Evolutionary conservation across 2,113 vertebrate species (phyloP).

Genomic region (Megalops atlanticus): DNA sequence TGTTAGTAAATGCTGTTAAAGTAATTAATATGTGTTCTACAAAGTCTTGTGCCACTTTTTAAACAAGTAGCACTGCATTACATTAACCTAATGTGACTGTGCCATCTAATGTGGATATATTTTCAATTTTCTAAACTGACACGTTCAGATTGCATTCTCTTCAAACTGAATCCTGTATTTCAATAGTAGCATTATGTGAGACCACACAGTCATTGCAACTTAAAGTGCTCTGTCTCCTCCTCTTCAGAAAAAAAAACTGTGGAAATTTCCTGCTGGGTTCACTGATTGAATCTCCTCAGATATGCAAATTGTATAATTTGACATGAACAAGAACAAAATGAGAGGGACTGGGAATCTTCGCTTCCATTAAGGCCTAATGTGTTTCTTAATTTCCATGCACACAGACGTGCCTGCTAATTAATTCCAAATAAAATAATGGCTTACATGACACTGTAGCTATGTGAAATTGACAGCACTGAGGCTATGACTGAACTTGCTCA

Average conservation of each 20-base stretch:
- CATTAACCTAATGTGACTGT: not conserved
- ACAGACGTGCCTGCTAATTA: not conserved
- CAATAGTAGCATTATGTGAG: not conserved
- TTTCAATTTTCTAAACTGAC: not conserved
- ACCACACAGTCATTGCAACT: not conserved
- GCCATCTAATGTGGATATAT: not conserved
- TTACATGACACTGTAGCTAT: not conserved
- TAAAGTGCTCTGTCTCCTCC: not conserved
- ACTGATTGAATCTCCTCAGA: conserved; percentile 13
- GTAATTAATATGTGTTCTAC: too few relatives aligned
- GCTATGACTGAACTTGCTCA: not conserved
- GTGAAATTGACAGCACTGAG: not conserved
- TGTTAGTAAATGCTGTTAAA: too few relatives aligned
- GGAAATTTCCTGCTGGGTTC: conserved; percentile 3
- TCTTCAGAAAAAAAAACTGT: not conserved
- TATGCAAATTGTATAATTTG: conserved; percentile 15
- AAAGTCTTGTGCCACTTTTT: too few relatives aligned
- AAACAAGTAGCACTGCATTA: not conserved
- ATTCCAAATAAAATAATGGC: not conserved
- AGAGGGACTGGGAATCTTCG: not conserved
- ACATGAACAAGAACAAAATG: conserved; percentile 6
- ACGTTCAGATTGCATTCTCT: not conserved
- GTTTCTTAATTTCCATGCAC: not conserved
- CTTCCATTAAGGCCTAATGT: not conserved
- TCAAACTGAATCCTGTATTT: not conserved